Conservation (phyloP, 1,140 invertebrate species). For the Radopholus similis region DNA sequence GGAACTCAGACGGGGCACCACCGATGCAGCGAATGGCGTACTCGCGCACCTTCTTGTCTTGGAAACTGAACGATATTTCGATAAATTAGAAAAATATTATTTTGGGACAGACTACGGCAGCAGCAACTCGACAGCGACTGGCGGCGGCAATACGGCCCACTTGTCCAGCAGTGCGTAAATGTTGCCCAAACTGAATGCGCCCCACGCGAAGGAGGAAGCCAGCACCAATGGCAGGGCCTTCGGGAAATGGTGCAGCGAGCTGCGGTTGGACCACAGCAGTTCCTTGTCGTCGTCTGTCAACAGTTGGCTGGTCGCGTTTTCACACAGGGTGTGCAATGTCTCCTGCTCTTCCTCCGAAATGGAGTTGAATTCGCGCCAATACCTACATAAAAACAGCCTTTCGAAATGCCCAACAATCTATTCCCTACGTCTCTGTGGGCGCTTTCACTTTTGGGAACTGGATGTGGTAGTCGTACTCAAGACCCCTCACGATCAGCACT, state of each 20-base stretch:
- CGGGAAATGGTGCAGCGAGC: conserved; percentile 33
- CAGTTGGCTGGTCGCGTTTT: conserved; percentile 19
- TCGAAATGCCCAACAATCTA: neutral
- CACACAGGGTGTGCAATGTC: conserved; percentile 19
- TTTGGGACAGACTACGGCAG: conserved; percentile 33
- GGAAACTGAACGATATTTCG: conserved; percentile 36
- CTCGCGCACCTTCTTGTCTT: conserved; percentile 31
- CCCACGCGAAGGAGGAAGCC: conserved; percentile 37
- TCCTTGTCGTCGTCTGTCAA: conserved; percentile 36
- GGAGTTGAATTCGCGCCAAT: conserved; percentile 14
- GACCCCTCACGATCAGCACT: conserved; percentile 28
- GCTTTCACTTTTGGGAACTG: conserved; percentile 21
- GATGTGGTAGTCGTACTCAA: conserved; percentile 44
- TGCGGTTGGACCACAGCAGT: conserved; percentile 42
- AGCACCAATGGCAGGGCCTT: conserved; percentile 42
- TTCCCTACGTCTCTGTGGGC: conserved; percentile 19
- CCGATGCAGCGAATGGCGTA: conserved; percentile 33
- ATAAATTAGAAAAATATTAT: neutral
- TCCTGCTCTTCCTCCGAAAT: conserved; percentile 28
- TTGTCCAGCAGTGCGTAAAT: conserved; percentile 35
- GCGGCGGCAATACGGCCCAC: conserved; percentile 29
- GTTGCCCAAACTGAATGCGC: conserved; percentile 38
- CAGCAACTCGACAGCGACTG: conserved; percentile 39
- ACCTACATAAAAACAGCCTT: conserved; percentile 15
- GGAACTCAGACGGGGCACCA: conserved; percentile 36